Conservation (phyloP, 2,888 invertebrate genomes). For the Eupithecia exiguata region DNA sequence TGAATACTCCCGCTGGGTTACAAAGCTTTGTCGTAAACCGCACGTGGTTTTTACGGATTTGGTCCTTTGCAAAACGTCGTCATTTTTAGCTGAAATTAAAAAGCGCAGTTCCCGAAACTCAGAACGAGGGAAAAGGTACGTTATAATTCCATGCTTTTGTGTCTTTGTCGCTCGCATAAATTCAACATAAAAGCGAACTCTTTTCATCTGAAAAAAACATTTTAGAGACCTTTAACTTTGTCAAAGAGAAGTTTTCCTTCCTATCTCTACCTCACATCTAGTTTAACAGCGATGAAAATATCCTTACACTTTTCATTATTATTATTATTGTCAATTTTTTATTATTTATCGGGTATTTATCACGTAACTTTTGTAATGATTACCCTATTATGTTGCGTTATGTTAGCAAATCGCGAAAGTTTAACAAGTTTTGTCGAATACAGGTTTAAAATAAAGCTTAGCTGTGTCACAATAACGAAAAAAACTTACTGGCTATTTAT, state of each 20-base stretch:
- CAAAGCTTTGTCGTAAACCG: constrained; percentile 69
- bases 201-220: constrained; percentile 18
- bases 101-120: constrained; percentile 38
- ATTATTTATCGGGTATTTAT: too few relatives aligned
- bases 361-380: too few relatives aligned
- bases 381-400: too few relatives aligned
- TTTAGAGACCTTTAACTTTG: constrained; percentile 2
- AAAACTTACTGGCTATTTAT: neutral
- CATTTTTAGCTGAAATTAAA: constrained; percentile 50
- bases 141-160: constrained; percentile 32
- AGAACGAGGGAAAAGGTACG: constrained; percentile 29
- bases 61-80: constrained; percentile 57
- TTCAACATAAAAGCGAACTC: constrained; percentile 19
- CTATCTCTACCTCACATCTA: neutral
- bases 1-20: constrained; percentile 50
- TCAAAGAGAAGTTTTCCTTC: neutral
- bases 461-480: neutral
- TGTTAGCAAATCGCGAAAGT: too few relatives aligned
- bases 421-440: too few relatives aligned
- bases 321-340: too few relatives aligned
- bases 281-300: neutral
- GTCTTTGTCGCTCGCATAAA: constrained; percentile 24
- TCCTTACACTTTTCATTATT: neutral
- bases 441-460: too few relatives aligned
- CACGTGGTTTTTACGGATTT: constrained; percentile 69